Evolutionary conservation across 2,888 invertebrate genomes (phyloP).

Genomic region (Parnassius smintheus): DNA sequence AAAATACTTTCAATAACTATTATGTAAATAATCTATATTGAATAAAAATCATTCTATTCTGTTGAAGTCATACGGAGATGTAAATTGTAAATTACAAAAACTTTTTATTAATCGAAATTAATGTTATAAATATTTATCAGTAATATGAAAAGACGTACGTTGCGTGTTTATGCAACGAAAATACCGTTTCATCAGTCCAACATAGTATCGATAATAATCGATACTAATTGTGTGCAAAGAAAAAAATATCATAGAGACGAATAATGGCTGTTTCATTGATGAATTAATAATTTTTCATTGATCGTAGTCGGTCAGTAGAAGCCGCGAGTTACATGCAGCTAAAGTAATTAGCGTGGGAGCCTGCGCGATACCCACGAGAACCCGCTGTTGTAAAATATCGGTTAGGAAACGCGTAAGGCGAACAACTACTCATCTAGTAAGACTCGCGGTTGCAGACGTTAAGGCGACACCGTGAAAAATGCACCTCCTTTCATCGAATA

Average conservation of each 20-base stretch:
- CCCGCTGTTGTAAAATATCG: constrained; percentile 58
- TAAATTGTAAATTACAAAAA: neutral
- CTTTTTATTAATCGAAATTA: no score
- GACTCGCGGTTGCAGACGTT: neutral
- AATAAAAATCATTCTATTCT: no score
- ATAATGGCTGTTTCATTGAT: constrained; percentile 26
- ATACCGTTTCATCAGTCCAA: constrained; percentile 8
- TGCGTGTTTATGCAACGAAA: constrained; percentile 9
- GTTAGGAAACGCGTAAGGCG: constrained; percentile 49
- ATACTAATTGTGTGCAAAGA: constrained; percentile 18
- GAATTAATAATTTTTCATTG: constrained; percentile 27
- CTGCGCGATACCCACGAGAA: constrained; percentile 62
- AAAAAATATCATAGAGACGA: constrained; percentile 14
- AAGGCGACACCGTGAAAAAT: no score
- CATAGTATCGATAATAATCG: constrained; percentile 8
- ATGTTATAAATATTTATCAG: constrained; percentile 18
- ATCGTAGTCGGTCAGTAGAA: constrained; percentile 14
- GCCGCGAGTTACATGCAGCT: constrained; percentile 22
- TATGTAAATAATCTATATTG: no score
- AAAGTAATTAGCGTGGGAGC: constrained; percentile 71
- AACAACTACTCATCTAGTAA: constrained; percentile 24
- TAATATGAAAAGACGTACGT: neutral
- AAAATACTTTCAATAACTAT: no score
- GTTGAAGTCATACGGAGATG: constrained; percentile 3
- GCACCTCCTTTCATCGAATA: no score